Evolutionary conservation across 2,797 vertebrate species (phyloP), one percentile per base, ranked within the genome.

Genomic region (Onychomys torridus): DNA sequence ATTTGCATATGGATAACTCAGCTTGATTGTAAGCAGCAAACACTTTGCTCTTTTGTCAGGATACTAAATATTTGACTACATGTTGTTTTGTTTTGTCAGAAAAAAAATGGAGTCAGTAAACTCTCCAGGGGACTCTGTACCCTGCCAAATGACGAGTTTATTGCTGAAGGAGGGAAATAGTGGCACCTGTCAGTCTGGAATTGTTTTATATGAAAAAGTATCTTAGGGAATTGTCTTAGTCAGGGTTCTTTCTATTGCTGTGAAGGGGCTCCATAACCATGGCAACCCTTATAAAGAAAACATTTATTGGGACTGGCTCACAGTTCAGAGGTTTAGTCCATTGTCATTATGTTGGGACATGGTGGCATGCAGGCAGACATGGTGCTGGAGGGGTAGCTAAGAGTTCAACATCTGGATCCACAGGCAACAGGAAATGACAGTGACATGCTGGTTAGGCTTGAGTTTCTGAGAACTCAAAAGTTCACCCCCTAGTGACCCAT

Each of bases 1-100:
- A 46, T 92, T 83, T 92, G 95, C 82, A 95, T 95, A 12, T 27
- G 76, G 92, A 61, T 96, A 96, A 91, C n/a, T 83, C 75, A 92
- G 82, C 75, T 89, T 77, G 46, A 59, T 61, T 85, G 57, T 69
- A 82, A 77, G 82, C 88, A 40, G 34, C n/a, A 55, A 29, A 63
- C 77, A 86, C 84, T 90, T 57, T 71, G 63, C 7, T 86, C 49
- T 83, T 75, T 88, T 79, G 65, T 73, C 43, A 84, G 65, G 88
- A 76, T 79, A 83, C 40, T 14, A 79, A 67, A 43, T 37, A 82
- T 67, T 94, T 83, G 81, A 67, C 71, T 91, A 94, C 86, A 63
- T 12, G 34, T 63, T 46, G 14, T 52, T 86, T 86, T 73, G 37
- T 91, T 89, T 96, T 76, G 61, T n/a, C 13, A 65, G 73, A 75